Percentiles rank a stretch among this genome's conserved stretches.
Evolutionary conservation across 2,888 invertebrate species (phyloP).

Genomic region (Scaptomyza tumidula): DNA sequence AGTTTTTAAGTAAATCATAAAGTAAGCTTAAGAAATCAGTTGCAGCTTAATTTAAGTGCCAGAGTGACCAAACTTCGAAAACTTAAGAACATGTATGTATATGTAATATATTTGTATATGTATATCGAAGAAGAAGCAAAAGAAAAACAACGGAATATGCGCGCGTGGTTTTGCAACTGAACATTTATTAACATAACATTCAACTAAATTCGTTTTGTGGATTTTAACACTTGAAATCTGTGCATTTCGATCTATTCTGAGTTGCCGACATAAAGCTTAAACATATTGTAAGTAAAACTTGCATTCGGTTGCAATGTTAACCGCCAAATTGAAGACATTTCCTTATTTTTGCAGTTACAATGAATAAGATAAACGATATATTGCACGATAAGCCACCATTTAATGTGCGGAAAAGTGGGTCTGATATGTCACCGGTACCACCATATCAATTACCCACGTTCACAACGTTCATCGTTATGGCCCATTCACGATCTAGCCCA

Average conservation of each 20-base stretch:
- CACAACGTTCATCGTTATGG: constrained; percentile 1
- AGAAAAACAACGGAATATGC: neutral
- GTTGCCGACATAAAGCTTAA: neutral
- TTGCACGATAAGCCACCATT: neutral
- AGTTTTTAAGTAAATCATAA: neutral
- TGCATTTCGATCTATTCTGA: neutral
- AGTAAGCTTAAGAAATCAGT: neutral
- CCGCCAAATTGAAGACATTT: neutral
- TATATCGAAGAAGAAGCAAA: neutral
- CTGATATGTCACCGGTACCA: neutral
- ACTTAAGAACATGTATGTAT: no score
- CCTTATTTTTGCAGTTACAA: neutral
- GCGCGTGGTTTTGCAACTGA: neutral
- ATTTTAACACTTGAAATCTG: neutral
- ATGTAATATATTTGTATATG: neutral
- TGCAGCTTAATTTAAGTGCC: neutral
- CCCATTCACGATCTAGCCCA: neutral
- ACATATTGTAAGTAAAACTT: neutral
- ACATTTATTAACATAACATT: neutral
- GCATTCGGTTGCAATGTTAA: neutral
- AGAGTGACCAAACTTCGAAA: neutral
- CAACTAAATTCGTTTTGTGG: neutral
- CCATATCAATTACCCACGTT: constrained; percentile 8
- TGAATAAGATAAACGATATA: neutral
- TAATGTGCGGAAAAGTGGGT: neutral